These are phyloP conservation scores for Ptychadena robeensis DNA, from an alignment of 2,797 vertebrate genomes.

Conservation along the genomic window DNA sequence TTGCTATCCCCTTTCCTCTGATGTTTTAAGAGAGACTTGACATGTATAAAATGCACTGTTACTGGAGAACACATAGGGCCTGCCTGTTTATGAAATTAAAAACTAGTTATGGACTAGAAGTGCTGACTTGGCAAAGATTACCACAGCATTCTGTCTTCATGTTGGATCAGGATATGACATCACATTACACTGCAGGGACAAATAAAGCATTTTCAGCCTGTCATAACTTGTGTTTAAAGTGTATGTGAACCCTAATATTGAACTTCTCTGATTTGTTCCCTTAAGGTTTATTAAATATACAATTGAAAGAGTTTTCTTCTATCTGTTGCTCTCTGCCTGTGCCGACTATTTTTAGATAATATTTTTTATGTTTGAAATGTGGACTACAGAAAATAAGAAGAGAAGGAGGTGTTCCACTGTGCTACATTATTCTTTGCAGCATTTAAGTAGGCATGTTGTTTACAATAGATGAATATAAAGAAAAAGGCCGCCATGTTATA, in stretches of 20 bases:
- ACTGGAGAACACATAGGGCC: not conserved
- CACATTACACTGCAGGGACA: conserved; percentile 31
- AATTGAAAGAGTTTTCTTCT: no score
- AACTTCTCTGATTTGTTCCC: no score
- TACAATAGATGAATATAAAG: no score
- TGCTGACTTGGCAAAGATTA: not conserved
- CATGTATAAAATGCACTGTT: not conserved
- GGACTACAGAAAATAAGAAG: no score
- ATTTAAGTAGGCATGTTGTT: no score
- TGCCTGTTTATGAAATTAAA: not conserved
- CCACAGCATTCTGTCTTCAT: conserved; percentile 1
- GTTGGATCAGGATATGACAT: conserved; percentile 20
- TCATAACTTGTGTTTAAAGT: not conserved
- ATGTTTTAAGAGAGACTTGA: conserved; percentile 1
- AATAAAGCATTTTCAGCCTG: not conserved
- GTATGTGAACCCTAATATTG: no score
- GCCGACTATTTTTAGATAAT: not conserved
- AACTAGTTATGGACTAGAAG: not conserved
- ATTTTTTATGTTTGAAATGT: not conserved
- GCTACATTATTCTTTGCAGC: no score
- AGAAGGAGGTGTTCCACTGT: no score
- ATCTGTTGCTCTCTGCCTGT: no score
- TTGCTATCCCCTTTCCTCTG: not conserved
- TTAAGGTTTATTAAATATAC: no score
- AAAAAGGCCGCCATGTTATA: no score